phyloP scores from a whole-genome alignment of 2,797 vertebrate species.

The Chlorospingus semifuscus region DNA sequence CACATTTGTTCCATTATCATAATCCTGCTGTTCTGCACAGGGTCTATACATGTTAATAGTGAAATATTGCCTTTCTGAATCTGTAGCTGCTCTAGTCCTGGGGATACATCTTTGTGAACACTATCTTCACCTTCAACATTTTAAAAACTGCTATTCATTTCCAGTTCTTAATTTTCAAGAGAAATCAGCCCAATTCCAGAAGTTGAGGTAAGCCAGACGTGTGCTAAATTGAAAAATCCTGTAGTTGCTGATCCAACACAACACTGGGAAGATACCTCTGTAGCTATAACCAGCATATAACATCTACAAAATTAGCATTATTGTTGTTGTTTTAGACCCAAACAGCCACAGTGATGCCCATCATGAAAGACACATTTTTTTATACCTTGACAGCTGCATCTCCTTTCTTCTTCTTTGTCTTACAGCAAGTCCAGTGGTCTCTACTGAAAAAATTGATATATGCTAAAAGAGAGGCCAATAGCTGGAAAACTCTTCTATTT shows the following conservation, averaged over 20 bases:
- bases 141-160: not conserved
- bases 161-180: not conserved
- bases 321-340: not conserved
- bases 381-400: not conserved
- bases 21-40: conserved; percentile 7
- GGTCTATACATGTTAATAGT: not conserved
- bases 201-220: not conserved
- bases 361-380: not conserved
- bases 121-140: not conserved
- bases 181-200: not conserved
- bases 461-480: not conserved
- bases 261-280: not conserved
- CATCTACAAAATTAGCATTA: not conserved
- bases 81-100: not conserved
- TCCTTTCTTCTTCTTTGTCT: not conserved
- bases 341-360: not conserved
- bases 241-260: accelerated
- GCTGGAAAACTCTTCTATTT: not conserved
- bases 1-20: not conserved
- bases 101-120: not conserved
- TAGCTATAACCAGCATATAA: not conserved
- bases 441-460: not conserved
- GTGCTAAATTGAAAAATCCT: not conserved
- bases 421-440: not conserved
- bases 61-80: not conserved